Evolutionary conservation across 2,797 vertebrate species (phyloP).

Genomic region (Discoglossus pictus): DNA sequence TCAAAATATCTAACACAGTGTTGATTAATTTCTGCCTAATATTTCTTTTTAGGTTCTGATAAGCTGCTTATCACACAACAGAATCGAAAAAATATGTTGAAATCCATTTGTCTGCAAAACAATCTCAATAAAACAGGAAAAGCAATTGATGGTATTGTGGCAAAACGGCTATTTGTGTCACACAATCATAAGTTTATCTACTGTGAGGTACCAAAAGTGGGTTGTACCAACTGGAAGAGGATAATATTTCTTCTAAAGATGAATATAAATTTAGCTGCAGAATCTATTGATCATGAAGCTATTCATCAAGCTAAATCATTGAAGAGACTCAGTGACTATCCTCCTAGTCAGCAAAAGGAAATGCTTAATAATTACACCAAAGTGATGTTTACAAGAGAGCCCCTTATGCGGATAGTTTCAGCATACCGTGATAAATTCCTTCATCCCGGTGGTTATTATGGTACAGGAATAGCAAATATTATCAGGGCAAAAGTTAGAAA

Average conservation of each 20-base stretch:
- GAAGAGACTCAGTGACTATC: slow-evolving; percentile 55
- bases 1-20: too few relatives aligned
- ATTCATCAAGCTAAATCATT: slow-evolving; percentile 52
- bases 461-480: slow-evolving; percentile 24
- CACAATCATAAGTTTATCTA: slow-evolving; percentile 61
- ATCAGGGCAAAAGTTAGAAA: slow-evolving; percentile 52
- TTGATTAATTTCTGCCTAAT: too few relatives aligned
- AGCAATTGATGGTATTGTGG: slow-evolving; percentile 10
- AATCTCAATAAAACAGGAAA: slow-evolving; percentile 38
- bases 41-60: not conserved
- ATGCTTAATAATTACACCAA: slow-evolving; percentile 62
- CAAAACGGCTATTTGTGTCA: slow-evolving; percentile 60
- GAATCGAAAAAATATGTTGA: slow-evolving; percentile 44
- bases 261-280: slow-evolving; percentile 52
- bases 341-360: slow-evolving; percentile 37
- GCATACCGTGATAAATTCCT: slow-evolving; percentile 67
- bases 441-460: slow-evolving; percentile 50
- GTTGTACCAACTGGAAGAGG: slow-evolving; percentile 68
- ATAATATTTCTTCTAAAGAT: slow-evolving; percentile 60
- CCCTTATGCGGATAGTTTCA: slow-evolving; percentile 63
- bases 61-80: slow-evolving; percentile 46
- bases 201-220: slow-evolving; percentile 67
- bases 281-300: slow-evolving; percentile 5
- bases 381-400: slow-evolving; percentile 66
- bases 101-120: slow-evolving; percentile 51